Base-by-base conservation (phyloP, 2,888 invertebrate genomes). In the Caenorhabditis sp. region DNA sequence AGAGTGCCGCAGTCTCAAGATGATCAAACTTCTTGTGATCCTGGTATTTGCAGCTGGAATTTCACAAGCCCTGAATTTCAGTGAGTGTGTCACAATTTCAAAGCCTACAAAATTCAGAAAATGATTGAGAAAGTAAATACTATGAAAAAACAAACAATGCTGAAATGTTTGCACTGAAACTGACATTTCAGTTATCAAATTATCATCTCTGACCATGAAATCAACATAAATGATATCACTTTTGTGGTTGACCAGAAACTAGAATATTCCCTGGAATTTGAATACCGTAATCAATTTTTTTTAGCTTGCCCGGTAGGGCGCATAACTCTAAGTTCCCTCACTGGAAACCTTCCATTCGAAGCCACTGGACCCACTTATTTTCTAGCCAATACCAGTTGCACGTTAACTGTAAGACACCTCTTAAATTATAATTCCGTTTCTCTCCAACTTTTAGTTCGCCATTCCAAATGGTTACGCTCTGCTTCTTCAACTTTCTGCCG, bases 381-480 rank as follows among this genome's bases (percentile, higher is more conserved):
- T 19, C 77, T 69, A 3, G 28, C n/a, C 14, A 31, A 31, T 0
- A 77, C 77, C 19, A 69, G 70, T 24, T 77, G 77, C 63, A 69
- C 69, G 8, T 28, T 69, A 16, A 14, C n/a, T 24, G 70, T 70
- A 54, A 10, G 26, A 54, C 24, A 64, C 16, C 4, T 19, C 35
- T 35, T 10, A 66, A 7, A 28, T 69, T 22, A 44, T 58, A n/a
- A n/a, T n/a, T n/a, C n/a, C n/a, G n/a, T n/a, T n/a, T n/a, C n/a
- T n/a, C n/a, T n/a, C n/a, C 12, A 22, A 35, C 10, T 51, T 77
- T 54, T 49, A 77, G 77, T 77, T 77, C 14, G 61, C 61, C 26
- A 63, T 77, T 16, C 77, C 69, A 41, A 69, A 77, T 44, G 77
- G 77, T 2, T 77, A 54, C 14, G 77, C 77, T 4, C 49, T 77